These are phyloP conservation scores for Bursaphelenchus okinawaensis DNA, from an alignment of 2,888 invertebrate species.

Conservation along the genomic window DNA sequence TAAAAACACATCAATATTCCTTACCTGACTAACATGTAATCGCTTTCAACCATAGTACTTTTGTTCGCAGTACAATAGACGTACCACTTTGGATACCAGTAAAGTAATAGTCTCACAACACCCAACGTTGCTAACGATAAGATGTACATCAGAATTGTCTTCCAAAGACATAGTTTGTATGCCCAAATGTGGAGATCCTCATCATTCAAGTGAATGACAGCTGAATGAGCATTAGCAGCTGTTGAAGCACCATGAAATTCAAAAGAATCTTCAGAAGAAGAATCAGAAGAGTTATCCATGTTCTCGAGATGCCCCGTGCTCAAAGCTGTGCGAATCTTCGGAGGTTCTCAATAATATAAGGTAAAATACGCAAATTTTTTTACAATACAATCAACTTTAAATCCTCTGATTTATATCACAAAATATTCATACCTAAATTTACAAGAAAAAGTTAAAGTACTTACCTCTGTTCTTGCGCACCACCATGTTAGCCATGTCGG, in stretches of 20 bases:
- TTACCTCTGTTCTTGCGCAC: not conserved
- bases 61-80: conserved; percentile 33
- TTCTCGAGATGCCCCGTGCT: not conserved
- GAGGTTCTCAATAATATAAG: no score
- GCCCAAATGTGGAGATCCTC: conserved; percentile 38
- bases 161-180: conserved; percentile 23
- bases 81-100: conserved; percentile 44
- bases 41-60: conserved; percentile 39
- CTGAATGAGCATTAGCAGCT: conserved; percentile 19
- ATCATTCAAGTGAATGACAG: conserved; percentile 29
- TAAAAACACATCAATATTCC: no score
- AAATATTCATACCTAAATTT: not conserved
- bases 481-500: not conserved
- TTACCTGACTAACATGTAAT: conserved; percentile 47
- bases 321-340: not conserved
- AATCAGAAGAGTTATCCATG: not conserved
- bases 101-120: conserved; percentile 47
- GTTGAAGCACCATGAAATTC: not conserved
- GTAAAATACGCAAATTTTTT: no score
- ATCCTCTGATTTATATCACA: not conserved
- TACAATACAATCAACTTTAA: not conserved
- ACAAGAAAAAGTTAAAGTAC: not conserved
- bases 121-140: conserved; percentile 42
- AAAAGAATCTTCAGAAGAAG: conserved; percentile 1
- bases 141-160: conserved; percentile 17